A percentile compares a stretch with the other conserved stretches of the same genome.
Conservation (phyloP, 2,113 vertebrate genomes). For the Accipiter virgatus region DNA sequence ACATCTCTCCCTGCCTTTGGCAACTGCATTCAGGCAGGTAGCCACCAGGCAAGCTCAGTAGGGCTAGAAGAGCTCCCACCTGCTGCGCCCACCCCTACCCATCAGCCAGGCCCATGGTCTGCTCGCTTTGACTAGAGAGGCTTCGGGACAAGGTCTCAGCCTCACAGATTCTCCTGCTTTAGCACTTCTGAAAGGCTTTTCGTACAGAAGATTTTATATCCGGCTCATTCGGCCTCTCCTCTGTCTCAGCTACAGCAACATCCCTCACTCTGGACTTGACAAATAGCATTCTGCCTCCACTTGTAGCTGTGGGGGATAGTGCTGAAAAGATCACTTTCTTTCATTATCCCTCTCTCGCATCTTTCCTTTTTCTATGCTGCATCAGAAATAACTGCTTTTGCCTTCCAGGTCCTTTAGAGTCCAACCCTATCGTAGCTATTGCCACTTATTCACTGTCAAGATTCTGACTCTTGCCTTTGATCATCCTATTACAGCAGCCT, state of each 20-base stretch:
- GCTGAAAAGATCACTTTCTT: conserved; percentile 45
- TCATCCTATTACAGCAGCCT: conserved; percentile 41
- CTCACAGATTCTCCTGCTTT: not conserved
- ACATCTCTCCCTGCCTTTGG: not conserved
- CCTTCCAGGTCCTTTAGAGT: conserved; percentile 28
- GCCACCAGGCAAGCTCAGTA: not conserved
- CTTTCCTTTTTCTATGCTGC: not conserved
- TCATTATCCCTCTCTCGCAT: not conserved
- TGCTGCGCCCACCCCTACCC: not conserved
- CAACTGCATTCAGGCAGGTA: not conserved
- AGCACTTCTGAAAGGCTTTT: not conserved
- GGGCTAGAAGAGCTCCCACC: not conserved
- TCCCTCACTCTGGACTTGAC: not conserved
- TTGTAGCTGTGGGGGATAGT: not conserved
- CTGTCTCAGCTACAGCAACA: not conserved
- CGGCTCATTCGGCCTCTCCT: not conserved
- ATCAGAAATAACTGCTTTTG: conserved; percentile 44
- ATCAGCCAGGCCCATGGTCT: not conserved
- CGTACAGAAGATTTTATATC: not conserved
- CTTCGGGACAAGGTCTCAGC: not conserved
- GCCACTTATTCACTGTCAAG: conserved; percentile 37
- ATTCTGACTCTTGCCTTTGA: conserved; percentile 42
- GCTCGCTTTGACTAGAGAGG: not conserved
- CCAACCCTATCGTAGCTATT: conserved; percentile 2
- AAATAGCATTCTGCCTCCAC: not conserved